Evolutionary conservation across 2,113 vertebrate genomes (phyloP), one percentile per base, ranked within the genome.

Genomic region (Pitta sordida): DNA sequence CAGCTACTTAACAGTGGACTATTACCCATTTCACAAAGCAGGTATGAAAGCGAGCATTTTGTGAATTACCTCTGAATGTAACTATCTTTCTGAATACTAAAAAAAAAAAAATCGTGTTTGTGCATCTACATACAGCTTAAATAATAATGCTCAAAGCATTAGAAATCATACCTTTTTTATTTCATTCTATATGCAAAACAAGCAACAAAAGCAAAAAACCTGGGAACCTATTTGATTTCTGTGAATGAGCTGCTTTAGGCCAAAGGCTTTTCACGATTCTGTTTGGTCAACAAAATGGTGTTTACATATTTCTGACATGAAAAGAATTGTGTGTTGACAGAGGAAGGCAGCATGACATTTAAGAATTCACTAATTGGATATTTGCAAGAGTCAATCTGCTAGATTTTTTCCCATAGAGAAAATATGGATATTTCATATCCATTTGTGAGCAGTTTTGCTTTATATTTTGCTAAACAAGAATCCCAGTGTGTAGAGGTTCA

Each of bases 1-100:
- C 96, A 99, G 98, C 91, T 97, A 98, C 74, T 98, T 99, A 92
- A 99, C 98, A 34, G 96, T 99, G 93, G 99, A 99, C 94, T 99
- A 99, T 94, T 99, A 99, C 34, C 99, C 99, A 20, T 99, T 98
- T 93, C 99, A 99, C 97, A 98, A 98, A 98, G 99, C 99, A 98
- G 99, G 99, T 99, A 96, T 84, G 96, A 60, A 75, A 94, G 19
- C 6, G 18, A 76, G 39, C 14, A 2, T 83, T 80, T 65, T 53
- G 21, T 71, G 17, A 69, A 52, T 64, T 77, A 36, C 39, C 13
- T 71, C 34, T 51, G 19, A 79, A 34, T 71, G 27, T 52, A 58
- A 41, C 27, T 77, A 0, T 70, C 15, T 68, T 71, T 21, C 24
- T 76, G 39, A 82, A 69, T 67, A 19, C 15, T 71, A 46, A 69